These are phyloP conservation scores for Cirrhinus mrigala DNA, from an alignment of 2,797 vertebrate species.

Conservation along the genomic window DNA sequence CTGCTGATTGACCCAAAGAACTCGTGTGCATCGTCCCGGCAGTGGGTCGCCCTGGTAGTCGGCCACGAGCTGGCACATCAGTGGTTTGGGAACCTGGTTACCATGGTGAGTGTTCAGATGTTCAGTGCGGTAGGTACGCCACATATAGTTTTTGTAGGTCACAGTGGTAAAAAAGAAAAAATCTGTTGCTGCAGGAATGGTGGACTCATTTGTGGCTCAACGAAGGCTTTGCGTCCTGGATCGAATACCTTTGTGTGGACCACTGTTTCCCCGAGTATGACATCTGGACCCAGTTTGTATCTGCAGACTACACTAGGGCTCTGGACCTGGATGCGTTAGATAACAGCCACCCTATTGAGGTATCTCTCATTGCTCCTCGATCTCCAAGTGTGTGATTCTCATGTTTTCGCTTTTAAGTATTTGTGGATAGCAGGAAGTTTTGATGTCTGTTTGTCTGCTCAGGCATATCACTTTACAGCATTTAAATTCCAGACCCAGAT, in stretches of 20 bases:
- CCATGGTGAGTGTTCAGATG: slow-evolving; percentile 86
- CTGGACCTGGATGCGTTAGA: slow-evolving; percentile 97
- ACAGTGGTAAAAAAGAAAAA: not conserved
- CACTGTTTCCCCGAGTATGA: slow-evolving; percentile 99
- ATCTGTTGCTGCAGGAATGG: slow-evolving; percentile 86
- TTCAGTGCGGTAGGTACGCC: not conserved
- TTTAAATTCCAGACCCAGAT: slow-evolving; percentile 40
- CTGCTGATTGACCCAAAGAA: slow-evolving; percentile 98
- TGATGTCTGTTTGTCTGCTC: slow-evolving; percentile 32
- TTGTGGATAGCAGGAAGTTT: slow-evolving; percentile 26
- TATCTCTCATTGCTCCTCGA: not conserved
- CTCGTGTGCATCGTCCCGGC: slow-evolving; percentile 96
- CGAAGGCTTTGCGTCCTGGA: slow-evolving; percentile 99
- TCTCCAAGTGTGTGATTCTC: not conserved
- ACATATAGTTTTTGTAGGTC: not conserved
- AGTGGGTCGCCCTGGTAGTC: slow-evolving; percentile 98
- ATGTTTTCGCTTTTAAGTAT: slow-evolving; percentile 35
- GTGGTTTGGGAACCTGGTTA: slow-evolving; percentile 99
- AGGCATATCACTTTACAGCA: slow-evolving; percentile 30
- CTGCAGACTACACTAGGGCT: slow-evolving; percentile 95
- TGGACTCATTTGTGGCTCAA: slow-evolving; percentile 99
- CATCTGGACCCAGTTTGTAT: slow-evolving; percentile 99
- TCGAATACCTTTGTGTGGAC: slow-evolving; percentile 98
- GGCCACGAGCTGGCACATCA: slow-evolving; percentile 98
- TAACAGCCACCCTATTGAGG: slow-evolving; percentile 99